A percentile compares a stretch with the other conserved stretches of the same genome.
Evolutionary conservation across 2,113 vertebrate genomes (phyloP).

Genomic region (Oncorhynchus clarkii): DNA sequence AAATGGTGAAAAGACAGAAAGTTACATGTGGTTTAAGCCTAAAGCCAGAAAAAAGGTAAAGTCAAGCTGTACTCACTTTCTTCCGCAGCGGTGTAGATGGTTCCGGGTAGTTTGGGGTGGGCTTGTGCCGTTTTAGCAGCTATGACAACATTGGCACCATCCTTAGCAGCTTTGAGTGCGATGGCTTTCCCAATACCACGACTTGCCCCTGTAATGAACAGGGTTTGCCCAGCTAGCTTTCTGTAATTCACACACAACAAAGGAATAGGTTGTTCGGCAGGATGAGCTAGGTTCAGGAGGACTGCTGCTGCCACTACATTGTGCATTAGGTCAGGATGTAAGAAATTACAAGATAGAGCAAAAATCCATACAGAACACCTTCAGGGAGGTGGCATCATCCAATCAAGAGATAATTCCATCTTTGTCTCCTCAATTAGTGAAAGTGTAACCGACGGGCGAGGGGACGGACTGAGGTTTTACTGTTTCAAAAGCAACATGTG

Average conservation of each 20-base stretch:
- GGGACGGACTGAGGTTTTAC: too few relatives aligned
- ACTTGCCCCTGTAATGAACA: slow-evolving; percentile 95
- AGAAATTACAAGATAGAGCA: too few relatives aligned
- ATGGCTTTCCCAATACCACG: slow-evolving; percentile 96
- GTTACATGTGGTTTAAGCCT: too few relatives aligned
- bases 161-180: slow-evolving; percentile 91
- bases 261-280: neutral
- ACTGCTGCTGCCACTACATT: too few relatives aligned
- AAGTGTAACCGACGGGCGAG: too few relatives aligned
- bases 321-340: neutral
- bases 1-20: too few relatives aligned
- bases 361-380: too few relatives aligned
- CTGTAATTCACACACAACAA: slow-evolving; percentile 54
- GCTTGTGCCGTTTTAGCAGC: slow-evolving; percentile 89
- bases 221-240: slow-evolving; percentile 87
- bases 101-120: slow-evolving; percentile 89
- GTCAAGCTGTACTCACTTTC: slow-evolving; percentile 82
- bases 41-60: too few relatives aligned
- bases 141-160: slow-evolving; percentile 93
- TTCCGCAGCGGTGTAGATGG: slow-evolving; percentile 89
- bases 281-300: neutral
- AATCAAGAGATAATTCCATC: too few relatives aligned
- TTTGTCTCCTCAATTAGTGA: too few relatives aligned
- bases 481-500: too few relatives aligned
- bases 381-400: too few relatives aligned